Evolutionary conservation across 1,140 invertebrate genomes (phyloP), one percentile per base, ranked within the genome.

Genomic region (Bombus cullumanus): DNA sequence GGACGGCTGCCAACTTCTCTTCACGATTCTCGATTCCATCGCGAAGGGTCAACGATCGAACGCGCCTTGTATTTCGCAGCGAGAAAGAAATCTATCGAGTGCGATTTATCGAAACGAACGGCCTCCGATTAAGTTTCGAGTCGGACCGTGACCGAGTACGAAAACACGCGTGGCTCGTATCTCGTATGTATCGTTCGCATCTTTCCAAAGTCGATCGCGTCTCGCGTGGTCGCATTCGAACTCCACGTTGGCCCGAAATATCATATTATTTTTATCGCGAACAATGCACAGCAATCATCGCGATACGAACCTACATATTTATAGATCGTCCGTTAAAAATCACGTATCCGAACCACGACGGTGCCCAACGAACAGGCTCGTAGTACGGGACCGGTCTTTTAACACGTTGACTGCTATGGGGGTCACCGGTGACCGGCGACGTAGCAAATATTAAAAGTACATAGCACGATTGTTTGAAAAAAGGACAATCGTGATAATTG

Each of bases 241-340:
- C 69, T 79, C 79, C 43, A 66, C 9, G 34, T 31, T 66, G 5
- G 5, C 47, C 18, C 18, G 18, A 53, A 53, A 53, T 53, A 53
- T 53, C 18, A 8, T 8, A 53, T 53, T 53, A 53, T 22, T 22
- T 53, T 66, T 41, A 13, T 31, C 34, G 80, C 59, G 12, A 74
- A 37, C 59, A 72, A 87, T 53, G 78, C 34, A 53, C 25, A 2
- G n/a, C 47, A 0, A 72, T 77, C 64, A n/a, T 43, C 71, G 69
- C 62, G 71, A 62, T 53, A 41, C 31, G 25, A 64, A 18, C 28
- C 85, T n/a, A 13, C 73, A 68, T 90, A 90, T 90, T 90, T 90
- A 90, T 90, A 90, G 89, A 83, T 88, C 28, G 73, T 90, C 83
- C 89, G 86, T 91, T 91, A 91, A 91, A 90, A 90, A 88, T 73